Evolutionary conservation across 1,140 invertebrate genomes (phyloP).

Genomic region (Bathynomus jamesi): DNA sequence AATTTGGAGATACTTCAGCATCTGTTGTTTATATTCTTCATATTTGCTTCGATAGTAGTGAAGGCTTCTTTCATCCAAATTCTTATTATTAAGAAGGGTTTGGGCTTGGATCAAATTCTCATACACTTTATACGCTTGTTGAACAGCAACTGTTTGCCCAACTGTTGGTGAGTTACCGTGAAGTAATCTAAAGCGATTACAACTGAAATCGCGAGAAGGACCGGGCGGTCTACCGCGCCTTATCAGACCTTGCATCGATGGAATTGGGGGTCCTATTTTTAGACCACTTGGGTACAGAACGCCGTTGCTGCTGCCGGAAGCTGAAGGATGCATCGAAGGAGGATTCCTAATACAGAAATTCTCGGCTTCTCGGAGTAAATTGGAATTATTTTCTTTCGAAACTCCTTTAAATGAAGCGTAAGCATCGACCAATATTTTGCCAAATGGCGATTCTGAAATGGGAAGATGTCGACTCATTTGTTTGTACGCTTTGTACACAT

Average conservation of each 20-base stretch:
- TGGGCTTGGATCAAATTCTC: constrained; percentile 26
- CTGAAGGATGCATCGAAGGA: not conserved
- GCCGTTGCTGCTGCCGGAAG: not conserved
- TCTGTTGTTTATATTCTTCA: constrained; percentile 17
- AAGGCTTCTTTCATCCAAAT: constrained; percentile 8
- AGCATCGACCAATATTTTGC: constrained; percentile 22
- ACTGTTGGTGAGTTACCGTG: not conserved
- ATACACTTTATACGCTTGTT: constrained; percentile 34
- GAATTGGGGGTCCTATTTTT: constrained; percentile 10
- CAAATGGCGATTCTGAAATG: constrained; percentile 25
- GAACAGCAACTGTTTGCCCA: constrained; percentile 15
- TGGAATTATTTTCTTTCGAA: constrained; percentile 15
- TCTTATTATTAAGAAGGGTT: constrained; percentile 19
- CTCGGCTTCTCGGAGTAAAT: constrained; percentile 28
- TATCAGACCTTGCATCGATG: constrained; percentile 7
- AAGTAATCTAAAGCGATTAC: not conserved
- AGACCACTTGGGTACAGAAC: not conserved
- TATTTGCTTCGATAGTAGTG: constrained; percentile 20
- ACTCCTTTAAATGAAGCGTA: constrained; percentile 18
- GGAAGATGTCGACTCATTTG: constrained; percentile 27
- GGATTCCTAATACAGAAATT: constrained; percentile 21
- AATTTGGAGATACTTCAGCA: constrained; percentile 28
- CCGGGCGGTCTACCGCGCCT: constrained; percentile 13
- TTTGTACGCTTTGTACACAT: constrained; percentile 27
- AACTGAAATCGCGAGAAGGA: not conserved